A percentile compares a stretch with the other conserved stretches of the same genome.
These are phyloP conservation scores for Microcebus murinus DNA, from an alignment of 2,113 vertebrate species.

Conservation along the genomic window DNA sequence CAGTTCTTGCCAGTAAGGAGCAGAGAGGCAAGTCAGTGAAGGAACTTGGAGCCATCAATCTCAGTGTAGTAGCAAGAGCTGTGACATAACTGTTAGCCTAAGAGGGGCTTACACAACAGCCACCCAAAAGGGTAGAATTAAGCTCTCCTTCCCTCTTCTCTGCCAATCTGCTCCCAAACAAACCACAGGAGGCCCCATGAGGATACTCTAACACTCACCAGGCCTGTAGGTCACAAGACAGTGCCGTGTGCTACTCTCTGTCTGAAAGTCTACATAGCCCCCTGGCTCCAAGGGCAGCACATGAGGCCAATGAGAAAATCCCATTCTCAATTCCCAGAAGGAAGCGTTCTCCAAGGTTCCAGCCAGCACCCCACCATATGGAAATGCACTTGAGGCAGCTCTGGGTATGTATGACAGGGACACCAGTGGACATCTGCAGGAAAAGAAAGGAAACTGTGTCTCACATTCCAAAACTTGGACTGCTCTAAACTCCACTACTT, in stretches of 20 bases:
- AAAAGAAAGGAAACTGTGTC: not conserved
- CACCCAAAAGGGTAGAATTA: not conserved
- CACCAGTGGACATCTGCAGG: slow-evolving; percentile 92
- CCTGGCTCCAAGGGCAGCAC: slow-evolving; percentile 90
- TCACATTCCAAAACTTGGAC: not conserved
- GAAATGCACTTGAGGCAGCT: slow-evolving; percentile 90
- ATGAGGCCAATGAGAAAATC: slow-evolving; percentile 89
- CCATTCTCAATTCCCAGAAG: slow-evolving; percentile 94
- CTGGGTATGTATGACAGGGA: slow-evolving; percentile 94
- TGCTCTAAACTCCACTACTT: not conserved
- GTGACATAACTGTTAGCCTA: not conserved
- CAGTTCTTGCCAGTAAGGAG: not conserved
- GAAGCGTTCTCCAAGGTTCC: slow-evolving; percentile 94
- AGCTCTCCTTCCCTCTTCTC: not conserved
- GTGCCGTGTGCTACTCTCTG: slow-evolving; percentile 92
- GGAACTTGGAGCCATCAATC: not conserved
- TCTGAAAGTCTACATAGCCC: slow-evolving; percentile 94
- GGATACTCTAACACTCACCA: slow-evolving; percentile 77
- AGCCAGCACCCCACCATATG: slow-evolving; percentile 92
- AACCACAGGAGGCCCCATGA: not conserved
- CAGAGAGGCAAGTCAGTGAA: not conserved
- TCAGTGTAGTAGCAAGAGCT: not conserved
- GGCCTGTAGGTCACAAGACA: slow-evolving; percentile 96
- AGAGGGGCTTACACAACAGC: not conserved
- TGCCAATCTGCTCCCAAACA: not conserved